Base-by-base conservation (phyloP, 2,797 vertebrate species). In the Takifugu ocellatus region DNA sequence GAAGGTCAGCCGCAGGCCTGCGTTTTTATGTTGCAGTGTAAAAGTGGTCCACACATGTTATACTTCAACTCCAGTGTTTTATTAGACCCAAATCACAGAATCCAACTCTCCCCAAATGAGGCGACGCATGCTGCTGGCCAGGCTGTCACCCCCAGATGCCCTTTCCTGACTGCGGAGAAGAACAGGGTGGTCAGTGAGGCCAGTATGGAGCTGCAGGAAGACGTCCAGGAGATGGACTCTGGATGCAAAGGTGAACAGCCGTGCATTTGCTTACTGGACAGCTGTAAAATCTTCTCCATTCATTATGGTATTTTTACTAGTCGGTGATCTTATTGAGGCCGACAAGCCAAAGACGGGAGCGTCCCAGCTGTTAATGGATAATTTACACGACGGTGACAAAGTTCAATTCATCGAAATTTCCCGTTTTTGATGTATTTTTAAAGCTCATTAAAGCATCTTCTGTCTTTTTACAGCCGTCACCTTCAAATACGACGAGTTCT, bases 401-500 rank as follows among this genome's bases (percentile, higher is more conserved):
- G 7, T 21, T 6, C 8, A 5, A 1, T 12, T 56, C 3, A 24
- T 64, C 11, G 16, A 4, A 16, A 56, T 43, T 39, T 39, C 36
- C 3, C 14, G 36, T 5, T 61, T 11, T 21, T 21, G 7, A 1
- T 14, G 7, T 12, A 6, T 56, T 6, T 1, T 14, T 14, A 46
- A 46, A 21, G 17, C 44, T 56, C 4, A 0, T 14, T 14, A 46
- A 46, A 46, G 17, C 44, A 9, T 17, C 1, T 1, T 61, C 56
- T 48, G 6, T 47, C 58, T 65, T 87, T 25, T 72, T 91, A 91
- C 92, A 59, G 84, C 88, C 8, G 87, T 89, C 64, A 92, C 90
- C 54, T 98, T 97, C 76, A 91, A 93, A 16, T 97, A 98, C 12
- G 96, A 97, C 69, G 84, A 74, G 31, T 97, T 96, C 73, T 98